phyloP scores from a whole-genome alignment of 1,140 invertebrate species.

The Frieseomelitta varia region DNA sequence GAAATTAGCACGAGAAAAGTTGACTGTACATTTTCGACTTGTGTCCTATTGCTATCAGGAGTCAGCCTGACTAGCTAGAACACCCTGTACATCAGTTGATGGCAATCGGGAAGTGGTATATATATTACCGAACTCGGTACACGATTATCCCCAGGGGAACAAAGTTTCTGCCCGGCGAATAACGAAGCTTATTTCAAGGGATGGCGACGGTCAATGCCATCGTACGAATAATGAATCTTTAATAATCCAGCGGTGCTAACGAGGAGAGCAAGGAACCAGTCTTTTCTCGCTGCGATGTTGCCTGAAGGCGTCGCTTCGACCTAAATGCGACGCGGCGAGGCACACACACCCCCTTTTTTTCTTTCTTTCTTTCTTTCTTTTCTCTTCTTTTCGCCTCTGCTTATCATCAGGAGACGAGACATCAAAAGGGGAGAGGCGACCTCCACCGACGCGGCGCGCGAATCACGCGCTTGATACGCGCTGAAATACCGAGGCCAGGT shows the following conservation, averaged over 20 bases:
- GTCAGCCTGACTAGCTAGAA: no score
- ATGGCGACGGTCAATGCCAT: background rate
- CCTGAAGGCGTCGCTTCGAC: constrained; percentile 17
- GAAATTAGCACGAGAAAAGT: no score
- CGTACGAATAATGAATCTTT: constrained; percentile 35
- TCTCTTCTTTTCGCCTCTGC: background rate
- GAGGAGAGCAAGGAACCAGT: constrained; percentile 31
- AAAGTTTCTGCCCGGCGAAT: background rate
- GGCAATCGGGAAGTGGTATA: no score
- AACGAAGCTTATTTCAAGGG: background rate
- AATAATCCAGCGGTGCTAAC: constrained; percentile 27
- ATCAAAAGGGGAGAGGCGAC: constrained; percentile 26
- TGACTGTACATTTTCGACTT: no score
- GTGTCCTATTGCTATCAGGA: no score
- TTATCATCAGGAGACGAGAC: constrained; percentile 21
- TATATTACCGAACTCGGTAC: background rate
- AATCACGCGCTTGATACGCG: constrained; percentile 8
- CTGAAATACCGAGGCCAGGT: constrained; percentile 23
- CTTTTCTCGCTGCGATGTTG: background rate
- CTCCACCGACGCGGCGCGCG: background rate
- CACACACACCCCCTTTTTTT: background rate
- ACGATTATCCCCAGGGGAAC: background rate
- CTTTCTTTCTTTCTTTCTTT: no score
- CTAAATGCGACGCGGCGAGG: constrained; percentile 10
- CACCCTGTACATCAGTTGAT: no score